Base-by-base conservation (phyloP, 2,113 vertebrate genomes). In the Cygnus atratus region DNA sequence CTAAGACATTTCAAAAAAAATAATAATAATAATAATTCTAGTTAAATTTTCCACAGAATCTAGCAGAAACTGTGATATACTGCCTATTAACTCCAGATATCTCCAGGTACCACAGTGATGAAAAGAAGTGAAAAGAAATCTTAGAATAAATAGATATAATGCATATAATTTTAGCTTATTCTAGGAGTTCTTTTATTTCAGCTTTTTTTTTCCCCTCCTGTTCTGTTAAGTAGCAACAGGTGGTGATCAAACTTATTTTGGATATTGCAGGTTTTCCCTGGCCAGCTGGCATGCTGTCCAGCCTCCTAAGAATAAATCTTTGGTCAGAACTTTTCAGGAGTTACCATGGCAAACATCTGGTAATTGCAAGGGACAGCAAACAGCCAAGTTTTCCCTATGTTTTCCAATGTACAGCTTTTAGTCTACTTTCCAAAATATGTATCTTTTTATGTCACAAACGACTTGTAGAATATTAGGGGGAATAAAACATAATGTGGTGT, bases 281-380 rank as follows among this genome's bases (percentile, higher is more conserved):
- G 85, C 90, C 94, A 96, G 80, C 82, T 95, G 92, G 86, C 88
- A 79, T 35, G 25, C 11, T 79, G 39, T 86, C 31, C 86, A 95
- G 43, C n/a, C 90, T 95, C 82, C 44, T 66, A 82, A 90, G 77
- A 88, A 87, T 59, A 54, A 35, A 88, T 76, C 79, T 81, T 71
- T 93, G 63, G 68, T 95, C 79, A 94, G 54, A 88, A 55, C 24
- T 84, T 92, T 93, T 75, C 76, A 90, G 43, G 10, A 74, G 84
- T 92, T 95, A 88, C 70, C 86, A 93, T 75, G 87, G 90, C 86
- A 94, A 95, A 97, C 84, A 97, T 94, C 88, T 97, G 92, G 88
- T 80, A 95, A 87, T 72, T 93, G 70, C 89, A 96, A 67, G 65
- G 83, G 63, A 82, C 67, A 92, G 41, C 26, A 90, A 91, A 74